These are phyloP conservation scores for Acipenser transmontanus DNA, from an alignment of 2,797 vertebrate species.

Conservation along the genomic window DNA sequence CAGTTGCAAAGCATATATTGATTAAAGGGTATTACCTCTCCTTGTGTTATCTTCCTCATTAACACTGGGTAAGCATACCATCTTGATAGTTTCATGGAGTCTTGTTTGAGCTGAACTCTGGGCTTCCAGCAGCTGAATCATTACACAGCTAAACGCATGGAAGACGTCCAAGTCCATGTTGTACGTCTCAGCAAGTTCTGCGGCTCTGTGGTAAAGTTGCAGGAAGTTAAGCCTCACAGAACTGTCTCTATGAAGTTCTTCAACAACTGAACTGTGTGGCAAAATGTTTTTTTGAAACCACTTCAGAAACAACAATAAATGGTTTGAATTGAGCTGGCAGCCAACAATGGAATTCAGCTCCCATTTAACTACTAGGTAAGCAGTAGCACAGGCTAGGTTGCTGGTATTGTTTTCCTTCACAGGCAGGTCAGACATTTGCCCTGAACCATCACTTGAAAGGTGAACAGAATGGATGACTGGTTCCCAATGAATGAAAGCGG, in stretches of 20 bases:
- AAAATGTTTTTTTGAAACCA: constrained; percentile 63
- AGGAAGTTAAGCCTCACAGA: constrained; percentile 54
- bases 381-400: constrained; percentile 26
- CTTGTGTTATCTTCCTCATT: constrained; percentile 31
- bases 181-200: constrained; percentile 19
- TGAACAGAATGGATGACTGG: constrained; percentile 24
- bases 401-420: constrained; percentile 8
- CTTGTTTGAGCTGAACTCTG: constrained; percentile 29
- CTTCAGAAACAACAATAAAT: constrained; percentile 40
- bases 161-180: constrained; percentile 30
- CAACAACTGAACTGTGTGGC: constrained; percentile 23
- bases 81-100: constrained; percentile 39
- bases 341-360: constrained; percentile 56
- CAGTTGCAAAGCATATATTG: no score
- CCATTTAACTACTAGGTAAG: constrained; percentile 60
- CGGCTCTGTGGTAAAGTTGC: constrained; percentile 61
- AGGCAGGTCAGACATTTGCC: neutral
- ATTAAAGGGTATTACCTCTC: constrained; percentile 55
- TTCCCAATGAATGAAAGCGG: constrained; percentile 69
- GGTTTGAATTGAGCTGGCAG: constrained; percentile 31
- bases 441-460: constrained; percentile 14
- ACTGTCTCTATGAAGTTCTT: constrained; percentile 50
- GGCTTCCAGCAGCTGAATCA: constrained; percentile 64
- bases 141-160: constrained; percentile 55
- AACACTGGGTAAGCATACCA: constrained; percentile 33